Base-by-base conservation (phyloP, 2,797 vertebrate species). In the Nyctibius grandis region DNA sequence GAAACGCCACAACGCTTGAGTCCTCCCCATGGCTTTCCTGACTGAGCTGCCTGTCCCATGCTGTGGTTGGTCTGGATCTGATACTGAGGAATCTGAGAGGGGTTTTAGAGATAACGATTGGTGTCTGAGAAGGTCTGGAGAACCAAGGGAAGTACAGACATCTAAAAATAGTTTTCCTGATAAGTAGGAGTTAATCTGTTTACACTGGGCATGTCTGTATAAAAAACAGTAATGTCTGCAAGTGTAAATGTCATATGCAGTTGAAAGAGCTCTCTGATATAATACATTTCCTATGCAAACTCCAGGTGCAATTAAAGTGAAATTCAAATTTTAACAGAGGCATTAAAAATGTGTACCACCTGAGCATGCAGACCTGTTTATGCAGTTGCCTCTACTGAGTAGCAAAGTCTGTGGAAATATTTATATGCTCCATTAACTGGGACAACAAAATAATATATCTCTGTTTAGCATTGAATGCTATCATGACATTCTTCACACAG, bases 21-120 rank as follows among this genome's bases (percentile, higher is more conserved):
- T 38, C 18, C 3, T 82, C 9, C 8, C 3, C 15, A 3, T 0
- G 3, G 59, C 38, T 82, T 87, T 94, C 50, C 29, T 0, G 0
- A 28, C 6, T 21, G 67, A 72, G 19, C 16, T 34, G 29, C 40
- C 40, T 68, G 20, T 69, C 45, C 50, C 74, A 36, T 13, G 8
- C 20, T 12, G 31, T 26, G 16, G 8, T 54, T 73, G 47, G 5
- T 63, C 65, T 81, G 40, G 12, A 61, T 73, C 26, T 64, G 28
- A 67, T 56, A 17, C 17, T 56, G 25, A 54, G 45, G 21, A 70
- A 48, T 22, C 18, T 61, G 29, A 21, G 18, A 60, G 11, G 5
- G 11, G 2, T 48, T 88, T 72, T 69, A 79, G 18, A 64, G 31
- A 12, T n/a, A 59, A 22, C 0, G 0, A 15, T 0, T 60, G 22